Evolutionary conservation across 2,797 vertebrate species (phyloP).

Genomic region (Eutrigla gurnardus): DNA sequence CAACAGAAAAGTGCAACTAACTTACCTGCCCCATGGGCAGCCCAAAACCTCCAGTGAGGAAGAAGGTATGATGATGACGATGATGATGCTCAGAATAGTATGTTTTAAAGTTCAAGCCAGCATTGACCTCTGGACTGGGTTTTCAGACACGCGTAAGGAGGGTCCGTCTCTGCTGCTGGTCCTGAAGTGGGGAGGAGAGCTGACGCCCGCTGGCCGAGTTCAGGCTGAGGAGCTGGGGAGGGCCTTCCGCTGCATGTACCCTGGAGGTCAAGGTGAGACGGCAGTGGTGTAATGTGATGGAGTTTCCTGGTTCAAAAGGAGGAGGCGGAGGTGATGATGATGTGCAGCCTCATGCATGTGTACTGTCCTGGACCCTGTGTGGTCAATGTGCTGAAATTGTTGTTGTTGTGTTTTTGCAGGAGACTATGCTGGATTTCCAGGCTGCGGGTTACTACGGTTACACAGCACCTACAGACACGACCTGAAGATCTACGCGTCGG

Average conservation of each 20-base stretch:
- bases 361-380: too few species aligned
- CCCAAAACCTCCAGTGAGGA: slow-evolving; percentile 94
- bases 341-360: too few species aligned
- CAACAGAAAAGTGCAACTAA: slow-evolving; percentile 98
- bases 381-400: not conserved
- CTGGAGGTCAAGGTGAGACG: slow-evolving; percentile 93
- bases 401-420: slow-evolving; percentile 78
- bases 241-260: slow-evolving; percentile 98
- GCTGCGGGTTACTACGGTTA: slow-evolving; percentile 94
- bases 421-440: slow-evolving; percentile 98
- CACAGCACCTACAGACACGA: slow-evolving; percentile 99
- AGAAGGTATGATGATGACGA: slow-evolving; percentile 87
- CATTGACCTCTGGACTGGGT: not conserved
- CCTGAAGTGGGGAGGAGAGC: slow-evolving; percentile 96
- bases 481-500: slow-evolving; percentile 98
- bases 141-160: slow-evolving; percentile 87
- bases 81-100: not conserved
- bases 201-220: slow-evolving; percentile 93
- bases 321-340: too few species aligned
- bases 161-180: slow-evolving; percentile 92
- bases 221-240: slow-evolving; percentile 96
- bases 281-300: not conserved
- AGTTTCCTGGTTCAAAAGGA: too few species aligned
- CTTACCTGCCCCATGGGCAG: slow-evolving; percentile 94
- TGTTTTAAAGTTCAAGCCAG: not conserved